Percentiles rank a stretch among this genome's conserved stretches.
Conservation (phyloP, 1,140 invertebrate genomes). For the Meloidogyne chitwoodi region DNA sequence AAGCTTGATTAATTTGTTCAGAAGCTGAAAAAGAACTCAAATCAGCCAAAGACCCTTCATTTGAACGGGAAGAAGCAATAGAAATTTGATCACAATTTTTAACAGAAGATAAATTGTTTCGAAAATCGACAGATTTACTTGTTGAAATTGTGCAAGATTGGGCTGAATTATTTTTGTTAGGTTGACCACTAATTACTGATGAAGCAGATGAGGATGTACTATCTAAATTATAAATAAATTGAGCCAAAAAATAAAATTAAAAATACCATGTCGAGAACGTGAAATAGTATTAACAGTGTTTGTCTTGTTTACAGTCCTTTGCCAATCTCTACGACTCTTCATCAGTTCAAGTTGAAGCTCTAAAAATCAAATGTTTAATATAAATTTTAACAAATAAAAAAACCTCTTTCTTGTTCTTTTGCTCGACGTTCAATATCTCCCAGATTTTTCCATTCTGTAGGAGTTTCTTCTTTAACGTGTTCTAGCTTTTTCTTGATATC, state of each 20-base stretch:
- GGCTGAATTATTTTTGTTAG: not conserved
- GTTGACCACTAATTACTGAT: conserved; percentile 12
- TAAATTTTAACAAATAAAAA: not conserved
- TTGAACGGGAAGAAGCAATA: conserved; percentile 25
- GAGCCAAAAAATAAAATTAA: too few species aligned
- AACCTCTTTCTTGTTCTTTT: conserved; percentile 33
- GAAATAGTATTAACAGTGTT: not conserved
- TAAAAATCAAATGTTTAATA: not conserved
- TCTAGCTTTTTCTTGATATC: not conserved
- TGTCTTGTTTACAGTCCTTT: not conserved
- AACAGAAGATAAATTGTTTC: not conserved
- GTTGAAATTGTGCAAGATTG: conserved; percentile 12
- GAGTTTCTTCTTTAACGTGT: conserved; percentile 1
- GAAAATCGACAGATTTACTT: conserved; percentile 35
- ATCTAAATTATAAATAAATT: conserved; percentile 7
- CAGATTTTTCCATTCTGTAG: conserved; percentile 19
- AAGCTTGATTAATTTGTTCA: not conserved
- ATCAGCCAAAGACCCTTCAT: conserved; percentile 32
- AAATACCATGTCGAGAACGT: conserved; percentile 13
- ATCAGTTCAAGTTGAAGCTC: conserved; percentile 38
- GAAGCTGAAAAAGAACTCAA: conserved; percentile 15
- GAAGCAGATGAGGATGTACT: conserved; percentile 31
- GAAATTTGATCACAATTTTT: conserved; percentile 18
- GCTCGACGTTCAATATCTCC: conserved; percentile 27
- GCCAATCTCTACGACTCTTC: conserved; percentile 15